These are phyloP conservation scores for Thalpophila matura DNA, from an alignment of 2,888 invertebrate species.

Conservation along the genomic window DNA sequence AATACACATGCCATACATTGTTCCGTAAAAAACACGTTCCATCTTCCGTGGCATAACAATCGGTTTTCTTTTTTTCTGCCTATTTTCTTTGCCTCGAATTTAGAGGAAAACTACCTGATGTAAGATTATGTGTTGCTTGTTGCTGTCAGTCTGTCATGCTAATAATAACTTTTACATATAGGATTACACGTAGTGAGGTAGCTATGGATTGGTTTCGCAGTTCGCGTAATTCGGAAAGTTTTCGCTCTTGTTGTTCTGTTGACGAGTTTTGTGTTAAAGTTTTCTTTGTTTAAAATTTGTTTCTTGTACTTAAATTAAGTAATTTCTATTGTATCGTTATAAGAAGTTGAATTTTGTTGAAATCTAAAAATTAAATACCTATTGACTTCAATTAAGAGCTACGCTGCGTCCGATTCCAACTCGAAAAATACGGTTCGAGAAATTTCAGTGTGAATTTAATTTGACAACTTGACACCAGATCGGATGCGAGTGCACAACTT, in stretches of 20 bases:
- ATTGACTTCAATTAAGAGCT: too few relatives aligned
- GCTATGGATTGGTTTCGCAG: background rate
- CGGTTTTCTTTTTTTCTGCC: background rate
- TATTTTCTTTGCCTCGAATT: background rate
- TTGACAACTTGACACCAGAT: too few relatives aligned
- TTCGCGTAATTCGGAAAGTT: background rate
- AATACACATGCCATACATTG: background rate
- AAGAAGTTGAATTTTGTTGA: too few relatives aligned
- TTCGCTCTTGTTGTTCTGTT: background rate
- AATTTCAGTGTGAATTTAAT: too few relatives aligned
- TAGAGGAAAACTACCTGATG: conserved; percentile 39
- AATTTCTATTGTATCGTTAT: too few relatives aligned
- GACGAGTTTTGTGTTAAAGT: background rate
- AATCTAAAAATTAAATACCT: too few relatives aligned
- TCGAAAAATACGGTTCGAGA: too few relatives aligned
- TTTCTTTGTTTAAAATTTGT: background rate
- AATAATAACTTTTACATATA: conserved; percentile 45
- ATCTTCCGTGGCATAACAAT: background rate
- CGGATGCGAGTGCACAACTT: too few relatives aligned
- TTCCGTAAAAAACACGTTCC: background rate
- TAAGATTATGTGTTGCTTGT: conserved; percentile 35
- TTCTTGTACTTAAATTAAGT: too few relatives aligned
- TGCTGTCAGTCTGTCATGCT: conserved; percentile 30
- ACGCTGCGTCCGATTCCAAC: too few relatives aligned
- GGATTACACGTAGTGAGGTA: conserved; percentile 37